These are phyloP conservation scores for Etheostoma nigrum DNA, from an alignment of 2,797 vertebrate species.

Conservation along the genomic window DNA sequence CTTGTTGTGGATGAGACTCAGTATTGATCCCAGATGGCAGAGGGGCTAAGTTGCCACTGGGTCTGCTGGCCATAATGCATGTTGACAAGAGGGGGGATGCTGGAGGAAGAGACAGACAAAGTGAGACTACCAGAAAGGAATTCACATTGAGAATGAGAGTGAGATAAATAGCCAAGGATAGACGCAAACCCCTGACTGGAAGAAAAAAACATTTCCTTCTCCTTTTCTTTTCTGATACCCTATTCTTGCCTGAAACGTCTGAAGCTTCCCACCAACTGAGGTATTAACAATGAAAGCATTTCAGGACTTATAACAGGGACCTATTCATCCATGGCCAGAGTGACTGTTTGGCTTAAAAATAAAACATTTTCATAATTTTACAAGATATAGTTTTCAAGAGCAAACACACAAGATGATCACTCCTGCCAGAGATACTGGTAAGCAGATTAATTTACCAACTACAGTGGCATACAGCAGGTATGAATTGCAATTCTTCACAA, in stretches of 20 bases:
- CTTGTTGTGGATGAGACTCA: conserved; percentile 80
- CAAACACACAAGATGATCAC: not conserved
- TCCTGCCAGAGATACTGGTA: conserved; percentile 1
- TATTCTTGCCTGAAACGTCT: conserved; percentile 24
- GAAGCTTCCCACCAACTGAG: conserved; percentile 15
- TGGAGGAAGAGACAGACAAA: conserved; percentile 64
- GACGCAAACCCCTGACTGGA: conserved; percentile 47
- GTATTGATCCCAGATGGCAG: conserved; percentile 88
- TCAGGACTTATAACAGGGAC: conserved; percentile 9
- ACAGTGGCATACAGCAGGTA: not conserved
- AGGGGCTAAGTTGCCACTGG: conserved; percentile 76
- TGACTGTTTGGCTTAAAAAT: not conserved
- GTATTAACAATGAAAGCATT: conserved; percentile 18
- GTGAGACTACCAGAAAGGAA: conserved; percentile 70
- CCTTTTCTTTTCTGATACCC: conserved; percentile 16
- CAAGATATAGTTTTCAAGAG: not conserved
- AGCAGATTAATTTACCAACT: conserved; percentile 3
- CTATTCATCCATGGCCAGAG: conserved; percentile 14
- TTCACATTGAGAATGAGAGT: conserved; percentile 48
- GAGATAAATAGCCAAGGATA: conserved; percentile 27
- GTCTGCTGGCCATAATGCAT: conserved; percentile 75
- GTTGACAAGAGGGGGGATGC: conserved; percentile 68
- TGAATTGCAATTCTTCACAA: not conserved
- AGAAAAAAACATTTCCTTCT: conserved; percentile 48
- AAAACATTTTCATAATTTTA: conserved; percentile 10